phyloP scores from a whole-genome alignment of 1,140 invertebrate genomes.

The Heliconius hermathena region DNA sequence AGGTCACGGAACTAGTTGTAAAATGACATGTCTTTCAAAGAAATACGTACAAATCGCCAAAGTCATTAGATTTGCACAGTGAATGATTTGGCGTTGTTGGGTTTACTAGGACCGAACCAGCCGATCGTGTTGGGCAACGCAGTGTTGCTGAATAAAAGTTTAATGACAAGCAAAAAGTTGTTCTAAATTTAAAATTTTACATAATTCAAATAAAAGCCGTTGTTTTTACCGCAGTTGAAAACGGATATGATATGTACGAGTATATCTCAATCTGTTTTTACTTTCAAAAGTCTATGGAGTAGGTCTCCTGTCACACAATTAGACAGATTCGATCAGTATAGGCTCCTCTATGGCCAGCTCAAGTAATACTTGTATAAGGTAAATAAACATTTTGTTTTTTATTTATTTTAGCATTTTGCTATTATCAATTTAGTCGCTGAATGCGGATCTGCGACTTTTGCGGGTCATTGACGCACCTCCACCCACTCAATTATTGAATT shows the following conservation, averaged over 20 bases:
- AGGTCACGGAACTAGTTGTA: constrained; percentile 82
- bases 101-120: neutral
- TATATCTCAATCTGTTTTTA: no score
- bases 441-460: constrained; percentile 78
- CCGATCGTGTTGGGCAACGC: neutral
- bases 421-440: constrained; percentile 63
- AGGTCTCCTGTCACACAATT: no score
- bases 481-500: constrained; percentile 67
- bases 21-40: constrained; percentile 76
- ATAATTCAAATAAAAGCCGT: neutral
- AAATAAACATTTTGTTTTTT: no score
- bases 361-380: no score
- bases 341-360: no score
- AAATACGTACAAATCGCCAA: constrained; percentile 44
- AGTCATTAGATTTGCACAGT: neutral
- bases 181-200: neutral
- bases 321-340: no score
- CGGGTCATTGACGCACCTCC: constrained; percentile 79
- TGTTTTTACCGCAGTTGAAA: no score
- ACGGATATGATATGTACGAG: no score
- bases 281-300: no score
- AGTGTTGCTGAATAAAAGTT: no score
- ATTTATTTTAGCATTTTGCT: constrained; percentile 34
- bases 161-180: no score
- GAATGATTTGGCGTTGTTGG: neutral